Conservation (phyloP, 2,888 invertebrate species). For the Volucella zonaria region DNA sequence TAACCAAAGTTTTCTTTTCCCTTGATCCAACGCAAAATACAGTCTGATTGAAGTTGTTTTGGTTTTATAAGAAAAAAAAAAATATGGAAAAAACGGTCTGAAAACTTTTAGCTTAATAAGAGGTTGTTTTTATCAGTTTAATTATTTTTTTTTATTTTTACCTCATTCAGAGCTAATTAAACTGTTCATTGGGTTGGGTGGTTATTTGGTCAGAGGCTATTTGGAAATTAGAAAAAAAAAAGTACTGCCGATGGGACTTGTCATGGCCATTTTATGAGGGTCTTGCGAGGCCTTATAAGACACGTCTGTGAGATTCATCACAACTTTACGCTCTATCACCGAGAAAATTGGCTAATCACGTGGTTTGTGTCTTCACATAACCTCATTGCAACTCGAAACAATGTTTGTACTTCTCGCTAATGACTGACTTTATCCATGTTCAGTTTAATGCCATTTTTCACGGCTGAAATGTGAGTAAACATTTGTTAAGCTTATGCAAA, state of each 20-base stretch:
- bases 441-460: no score
- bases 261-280: background rate
- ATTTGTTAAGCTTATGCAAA: no score
- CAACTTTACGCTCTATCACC: slow-evolving; percentile 38
- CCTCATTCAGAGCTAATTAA: slow-evolving; percentile 31
- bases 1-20: slow-evolving; percentile 48
- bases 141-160: slow-evolving; percentile 8
- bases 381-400: no score
- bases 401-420: no score
- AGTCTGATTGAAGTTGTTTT: slow-evolving; percentile 17
- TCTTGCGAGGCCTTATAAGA: background rate
- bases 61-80: background rate
- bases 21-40: slow-evolving; percentile 20
- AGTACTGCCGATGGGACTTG: background rate
- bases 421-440: no score
- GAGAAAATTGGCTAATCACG: no score
- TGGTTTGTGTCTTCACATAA: no score
- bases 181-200: slow-evolving; percentile 42
- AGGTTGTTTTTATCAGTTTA: slow-evolving; percentile 18
- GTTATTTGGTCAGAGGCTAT: slow-evolving; percentile 32
- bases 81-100: slow-evolving; percentile 2
- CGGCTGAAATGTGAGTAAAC: no score
- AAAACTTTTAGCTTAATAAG: slow-evolving; percentile 55
- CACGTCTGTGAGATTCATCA: slow-evolving; percentile 24
- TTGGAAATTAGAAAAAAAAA: slow-evolving; percentile 1